Percentiles rank a stretch among this genome's conserved stretches.
phyloP scores from a whole-genome alignment of 2,113 vertebrate species.

The Fulica atra region DNA sequence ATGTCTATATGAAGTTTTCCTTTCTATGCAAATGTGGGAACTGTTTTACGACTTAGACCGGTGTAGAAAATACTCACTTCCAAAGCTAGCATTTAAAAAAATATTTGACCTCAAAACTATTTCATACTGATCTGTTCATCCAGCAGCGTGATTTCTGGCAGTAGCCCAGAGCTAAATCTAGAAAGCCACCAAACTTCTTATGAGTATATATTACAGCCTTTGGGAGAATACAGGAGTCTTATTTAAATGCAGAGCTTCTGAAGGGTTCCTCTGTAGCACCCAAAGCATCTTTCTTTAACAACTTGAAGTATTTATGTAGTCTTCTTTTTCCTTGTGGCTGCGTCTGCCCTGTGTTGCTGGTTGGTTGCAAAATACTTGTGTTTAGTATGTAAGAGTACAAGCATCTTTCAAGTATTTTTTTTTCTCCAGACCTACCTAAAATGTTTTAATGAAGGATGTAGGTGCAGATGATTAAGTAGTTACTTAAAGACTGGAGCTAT shows the following conservation, averaged over 20 bases:
- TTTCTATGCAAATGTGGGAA: not conserved
- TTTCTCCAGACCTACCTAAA: not conserved
- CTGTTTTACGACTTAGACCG: not conserved
- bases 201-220: not conserved
- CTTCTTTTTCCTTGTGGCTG: not conserved
- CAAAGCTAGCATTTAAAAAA: slow-evolving; percentile 27
- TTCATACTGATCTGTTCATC: not conserved
- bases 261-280: not conserved
- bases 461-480: not conserved
- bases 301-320: not conserved
- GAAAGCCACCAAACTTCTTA: slow-evolving; percentile 23
- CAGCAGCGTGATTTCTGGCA: slow-evolving; percentile 31
- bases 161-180: slow-evolving; percentile 54
- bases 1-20: not conserved
- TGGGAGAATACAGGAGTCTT: not conserved
- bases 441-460: not conserved
- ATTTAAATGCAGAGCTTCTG: not conserved
- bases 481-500: not conserved
- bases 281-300: not conserved
- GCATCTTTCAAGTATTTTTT: not conserved
- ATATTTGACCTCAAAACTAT: slow-evolving; percentile 54
- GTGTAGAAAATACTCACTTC: not conserved
- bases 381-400: not conserved
- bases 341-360: not conserved
- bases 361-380: not conserved